These are phyloP conservation scores for Seriola aureovittata DNA, from an alignment of 2,113 vertebrate species.

Conservation along the genomic window DNA sequence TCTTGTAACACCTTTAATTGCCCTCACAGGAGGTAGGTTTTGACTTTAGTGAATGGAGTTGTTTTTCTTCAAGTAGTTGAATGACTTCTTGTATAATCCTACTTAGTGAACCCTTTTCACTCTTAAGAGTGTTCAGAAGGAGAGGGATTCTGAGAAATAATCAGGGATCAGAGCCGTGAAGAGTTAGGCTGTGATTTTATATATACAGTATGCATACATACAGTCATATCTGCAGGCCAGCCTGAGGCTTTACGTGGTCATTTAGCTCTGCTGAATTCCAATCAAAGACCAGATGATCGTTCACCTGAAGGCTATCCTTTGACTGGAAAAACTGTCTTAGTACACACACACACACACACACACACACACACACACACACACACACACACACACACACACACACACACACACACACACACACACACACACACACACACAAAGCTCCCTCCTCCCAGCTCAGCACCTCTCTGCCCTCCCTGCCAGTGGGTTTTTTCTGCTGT, in stretches of 20 bases:
- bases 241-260: slow-evolving; percentile 36
- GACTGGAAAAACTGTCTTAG: slow-evolving; percentile 10
- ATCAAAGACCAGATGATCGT: slow-evolving; percentile 30
- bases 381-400: slow-evolving; percentile 22
- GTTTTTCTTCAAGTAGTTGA: slow-evolving; percentile 33
- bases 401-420: slow-evolving; percentile 15
- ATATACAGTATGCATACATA: slow-evolving; percentile 18
- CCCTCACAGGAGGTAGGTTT: slow-evolving; percentile 10
- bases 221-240: slow-evolving; percentile 42
- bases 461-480: slow-evolving; percentile 19
- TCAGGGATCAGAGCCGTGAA: slow-evolving; percentile 23
- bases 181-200: slow-evolving; percentile 19
- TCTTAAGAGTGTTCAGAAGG: slow-evolving; percentile 18
- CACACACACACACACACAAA: slow-evolving; percentile 10
- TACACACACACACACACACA: slow-evolving; percentile 13
- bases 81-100: slow-evolving; percentile 12
- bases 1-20: slow-evolving; percentile 1
- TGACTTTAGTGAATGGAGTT: slow-evolving; percentile 18
- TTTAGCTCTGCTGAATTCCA: slow-evolving; percentile 43
- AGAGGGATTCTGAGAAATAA: slow-evolving; percentile 12
- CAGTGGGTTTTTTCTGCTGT: slow-evolving; percentile 47
- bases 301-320: slow-evolving; percentile 44
- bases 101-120: slow-evolving; percentile 13
- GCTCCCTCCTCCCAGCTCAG: slow-evolving; percentile 9
- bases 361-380: slow-evolving; percentile 36